phyloP scores from a whole-genome alignment of 2,888 invertebrate species.

The Incurvaria masculella region DNA sequence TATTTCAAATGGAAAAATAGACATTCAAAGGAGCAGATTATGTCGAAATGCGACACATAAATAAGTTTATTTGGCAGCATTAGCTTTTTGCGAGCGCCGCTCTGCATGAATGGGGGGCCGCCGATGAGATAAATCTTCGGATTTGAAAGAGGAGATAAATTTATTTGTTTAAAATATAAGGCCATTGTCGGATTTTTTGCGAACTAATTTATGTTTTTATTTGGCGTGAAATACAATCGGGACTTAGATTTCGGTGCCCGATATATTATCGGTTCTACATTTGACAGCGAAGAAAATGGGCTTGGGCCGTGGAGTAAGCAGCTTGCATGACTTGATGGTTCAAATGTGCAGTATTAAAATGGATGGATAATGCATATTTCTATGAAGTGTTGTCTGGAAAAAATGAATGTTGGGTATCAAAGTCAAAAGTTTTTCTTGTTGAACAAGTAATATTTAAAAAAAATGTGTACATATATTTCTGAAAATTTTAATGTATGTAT shows the following conservation, averaged over 20 bases:
- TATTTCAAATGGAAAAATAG: constrained; percentile 4
- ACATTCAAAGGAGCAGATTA: constrained; percentile 6
- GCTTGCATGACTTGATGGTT: not conserved
- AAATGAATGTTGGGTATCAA: too few relatives aligned
- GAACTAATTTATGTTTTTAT: constrained; percentile 10
- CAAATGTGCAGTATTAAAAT: not conserved
- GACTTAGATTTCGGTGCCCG: not conserved
- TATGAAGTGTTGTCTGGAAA: not conserved
- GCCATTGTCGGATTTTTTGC: constrained; percentile 13
- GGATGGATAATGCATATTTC: not conserved
- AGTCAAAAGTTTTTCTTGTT: too few relatives aligned
- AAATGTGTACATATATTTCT: too few relatives aligned
- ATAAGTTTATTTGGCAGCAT: constrained; percentile 6
- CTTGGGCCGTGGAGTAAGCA: not conserved
- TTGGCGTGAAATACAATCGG: constrained; percentile 3
- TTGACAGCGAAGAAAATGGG: not conserved
- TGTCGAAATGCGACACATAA: constrained; percentile 5
- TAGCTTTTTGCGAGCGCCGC: not conserved
- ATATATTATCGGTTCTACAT: not conserved
- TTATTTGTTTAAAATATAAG: constrained; percentile 15
- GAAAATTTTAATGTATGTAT: too few relatives aligned
- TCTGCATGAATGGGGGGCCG: constrained; percentile 3
- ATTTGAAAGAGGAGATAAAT: constrained; percentile 10
- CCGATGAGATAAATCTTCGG: constrained; percentile 15
- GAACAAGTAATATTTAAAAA: too few relatives aligned